Conservation (phyloP, 2,797 vertebrate species). For the Dryobates pubescens region DNA sequence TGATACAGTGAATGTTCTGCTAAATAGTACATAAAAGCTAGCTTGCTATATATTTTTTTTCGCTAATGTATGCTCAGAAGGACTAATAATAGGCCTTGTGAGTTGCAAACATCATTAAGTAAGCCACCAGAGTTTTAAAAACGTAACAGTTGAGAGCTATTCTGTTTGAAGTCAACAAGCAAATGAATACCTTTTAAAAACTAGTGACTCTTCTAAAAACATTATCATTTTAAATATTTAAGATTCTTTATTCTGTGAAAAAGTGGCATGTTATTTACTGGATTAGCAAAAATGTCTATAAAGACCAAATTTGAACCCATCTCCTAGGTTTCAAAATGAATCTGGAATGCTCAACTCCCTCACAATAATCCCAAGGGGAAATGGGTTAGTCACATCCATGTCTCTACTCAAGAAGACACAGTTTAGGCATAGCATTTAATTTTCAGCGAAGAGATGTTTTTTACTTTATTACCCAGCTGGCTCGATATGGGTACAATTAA, state of each 20-base stretch:
- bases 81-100: slow-evolving; percentile 62
- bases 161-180: slow-evolving; percentile 36
- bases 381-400: neutral
- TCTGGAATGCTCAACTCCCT: slow-evolving; percentile 19
- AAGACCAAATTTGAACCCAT: neutral
- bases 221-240: slow-evolving; percentile 29
- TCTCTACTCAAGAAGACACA: slow-evolving; percentile 21
- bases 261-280: slow-evolving; percentile 22
- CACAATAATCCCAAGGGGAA: neutral
- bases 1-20: slow-evolving; percentile 30
- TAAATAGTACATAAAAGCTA: slow-evolving; percentile 35
- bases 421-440: neutral
- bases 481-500: slow-evolving; percentile 17
- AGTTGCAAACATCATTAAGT: slow-evolving; percentile 61
- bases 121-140: slow-evolving; percentile 45
- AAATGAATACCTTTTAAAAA: slow-evolving; percentile 4
- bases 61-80: slow-evolving; percentile 24
- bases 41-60: neutral
- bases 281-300: slow-evolving; percentile 25
- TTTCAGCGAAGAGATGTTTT: neutral
- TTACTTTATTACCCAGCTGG: slow-evolving; percentile 26
- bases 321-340: slow-evolving; percentile 32
- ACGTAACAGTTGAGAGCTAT: neutral
- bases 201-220: neutral
- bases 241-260: slow-evolving; percentile 16